phyloP scores from a whole-genome alignment of 1,140 invertebrate genomes.

The Lepidurus apus region DNA sequence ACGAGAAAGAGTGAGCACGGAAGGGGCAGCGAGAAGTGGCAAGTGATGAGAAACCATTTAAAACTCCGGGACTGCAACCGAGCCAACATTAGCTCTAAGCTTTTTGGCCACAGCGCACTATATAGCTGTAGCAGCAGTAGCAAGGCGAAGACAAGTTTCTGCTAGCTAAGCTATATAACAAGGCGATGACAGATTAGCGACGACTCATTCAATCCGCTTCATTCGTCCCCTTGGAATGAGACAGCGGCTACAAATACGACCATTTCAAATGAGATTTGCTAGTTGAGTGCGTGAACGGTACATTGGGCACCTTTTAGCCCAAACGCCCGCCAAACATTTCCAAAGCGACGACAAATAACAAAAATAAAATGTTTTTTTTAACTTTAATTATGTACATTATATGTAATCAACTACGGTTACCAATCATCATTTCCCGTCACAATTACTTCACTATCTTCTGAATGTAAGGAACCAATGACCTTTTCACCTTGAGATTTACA shows the following conservation, averaged over 20 bases:
- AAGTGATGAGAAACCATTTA: constrained; percentile 14
- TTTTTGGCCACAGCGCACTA: neutral
- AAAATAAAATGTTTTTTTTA: no score
- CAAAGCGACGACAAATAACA: neutral
- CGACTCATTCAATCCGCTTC: constrained; percentile 18
- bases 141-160: constrained; percentile 10
- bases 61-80: neutral
- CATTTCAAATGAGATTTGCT: neutral
- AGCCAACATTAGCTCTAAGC: neutral
- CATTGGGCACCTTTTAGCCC: neutral
- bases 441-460: no score
- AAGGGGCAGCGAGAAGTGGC: neutral
- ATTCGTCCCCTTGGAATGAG: neutral
- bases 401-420: no score
- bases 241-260: neutral
- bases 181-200: constrained; percentile 18
- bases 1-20: neutral
- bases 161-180: constrained; percentile 6
- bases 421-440: no score
- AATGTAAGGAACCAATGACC: no score
- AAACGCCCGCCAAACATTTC: neutral
- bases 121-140: neutral
- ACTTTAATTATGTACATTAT: no score
- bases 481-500: no score
- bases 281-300: neutral